Evolutionary conservation across 2,113 vertebrate genomes (phyloP), one percentile per base, ranked within the genome.

Genomic region (Microcebus jonahi): DNA sequence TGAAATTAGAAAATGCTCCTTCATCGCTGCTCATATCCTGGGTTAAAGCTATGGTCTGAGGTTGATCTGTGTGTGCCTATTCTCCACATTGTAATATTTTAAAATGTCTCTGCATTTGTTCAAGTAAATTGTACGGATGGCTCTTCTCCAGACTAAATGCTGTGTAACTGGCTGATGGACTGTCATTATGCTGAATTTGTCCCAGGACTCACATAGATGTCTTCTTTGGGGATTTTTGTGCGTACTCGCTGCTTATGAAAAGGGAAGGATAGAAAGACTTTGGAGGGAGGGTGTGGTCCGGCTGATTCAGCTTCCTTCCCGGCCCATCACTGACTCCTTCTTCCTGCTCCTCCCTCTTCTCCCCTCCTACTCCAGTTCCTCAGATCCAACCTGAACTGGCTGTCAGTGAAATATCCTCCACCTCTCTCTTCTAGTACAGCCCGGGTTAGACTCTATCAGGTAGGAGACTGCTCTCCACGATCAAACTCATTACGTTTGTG

Each of bases 1-100:
- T 97, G 97, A 90, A 93, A 97, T 90, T 90, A 80, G 97, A 97
- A 98, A 98, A 94, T 94, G 85, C 84, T 96, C 95, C 96, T 97
- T 97, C 39, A 0, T 83, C 77, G 63, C 70, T 92, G 4, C 3
- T 71, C 15, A 23, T 48, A 90, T 53, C 94, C 85, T 91, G 92
- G 31, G 80, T 94, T 85, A 90, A 96, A 96, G 97, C 93, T 94
- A 77, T 48, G 48, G 1, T 25, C 88, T 91, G 86, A 36, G 83
- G 77, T 85, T 75, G 75, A 13, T 70, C 83, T 88, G 77, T 82
- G 88, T 48, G 89, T 95, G 76, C 83, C 77, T 89, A 14, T 91
- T 87, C 57, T 95, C 90, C 73, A 48, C 80, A 86, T 3, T 70
- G 68, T 67, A 81, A 71, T 77, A 87, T 76, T 95, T 92, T 65